These are phyloP conservation scores for Lamellibrachia columna DNA, from an alignment of 2,888 invertebrate genomes.

Conservation along the genomic window DNA sequence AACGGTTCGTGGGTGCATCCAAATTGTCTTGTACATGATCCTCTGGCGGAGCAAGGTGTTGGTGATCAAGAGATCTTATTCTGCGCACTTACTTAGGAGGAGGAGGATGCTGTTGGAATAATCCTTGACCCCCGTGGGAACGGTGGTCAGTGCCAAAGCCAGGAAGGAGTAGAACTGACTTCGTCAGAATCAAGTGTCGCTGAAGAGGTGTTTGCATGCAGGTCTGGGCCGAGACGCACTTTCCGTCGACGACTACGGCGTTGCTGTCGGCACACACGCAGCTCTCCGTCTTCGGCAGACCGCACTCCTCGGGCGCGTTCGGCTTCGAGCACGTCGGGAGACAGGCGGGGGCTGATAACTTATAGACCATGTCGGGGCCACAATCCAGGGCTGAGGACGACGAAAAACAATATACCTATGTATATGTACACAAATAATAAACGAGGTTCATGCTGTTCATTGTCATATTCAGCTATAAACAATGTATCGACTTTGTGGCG, in stretches of 20 bases:
- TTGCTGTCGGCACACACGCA: constrained; percentile 18
- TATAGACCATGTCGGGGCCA: background rate
- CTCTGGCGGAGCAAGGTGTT: no score
- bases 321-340: constrained; percentile 6
- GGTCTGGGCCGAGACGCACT: background rate
- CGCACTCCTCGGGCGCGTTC: constrained; percentile 22
- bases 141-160: no score
- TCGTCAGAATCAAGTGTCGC: no score
- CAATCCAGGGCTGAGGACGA: background rate
- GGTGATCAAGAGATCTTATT: background rate
- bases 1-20: no score
- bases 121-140: background rate
- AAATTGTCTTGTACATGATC: no score
- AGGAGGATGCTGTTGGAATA: background rate
- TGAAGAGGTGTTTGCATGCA: background rate
- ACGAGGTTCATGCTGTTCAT: no score
- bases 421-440: no score
- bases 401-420: background rate
- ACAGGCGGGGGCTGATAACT: background rate
- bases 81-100: background rate
- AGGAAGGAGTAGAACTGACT: no score
- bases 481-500: no score
- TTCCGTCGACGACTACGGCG: constrained; percentile 6
- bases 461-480: no score
- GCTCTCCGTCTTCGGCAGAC: constrained; percentile 6